A percentile compares a stretch with the other conserved stretches of the same genome.
These are phyloP conservation scores for Sanderia malayensis DNA, from an alignment of 30 jellyfish, hydroid and myxozoan species.

Conservation along the genomic window DNA sequence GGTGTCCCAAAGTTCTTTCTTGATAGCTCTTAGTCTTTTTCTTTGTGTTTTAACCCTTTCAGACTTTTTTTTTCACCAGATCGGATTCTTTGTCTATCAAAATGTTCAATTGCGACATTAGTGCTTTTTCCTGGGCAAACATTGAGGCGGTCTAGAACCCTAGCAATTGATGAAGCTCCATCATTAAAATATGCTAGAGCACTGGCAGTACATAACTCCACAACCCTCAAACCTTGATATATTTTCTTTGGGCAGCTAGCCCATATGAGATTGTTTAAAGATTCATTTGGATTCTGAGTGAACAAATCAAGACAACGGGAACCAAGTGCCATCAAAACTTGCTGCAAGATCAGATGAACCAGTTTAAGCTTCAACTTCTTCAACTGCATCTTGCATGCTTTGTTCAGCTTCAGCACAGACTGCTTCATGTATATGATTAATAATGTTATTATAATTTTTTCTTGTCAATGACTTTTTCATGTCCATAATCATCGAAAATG, in stretches of 20 bases:
- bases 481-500: conserved; percentile 7
- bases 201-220: neutral
- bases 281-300: conserved; percentile 29
- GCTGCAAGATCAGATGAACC: conserved; percentile 3
- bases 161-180: neutral
- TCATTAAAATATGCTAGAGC: neutral
- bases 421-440: conserved; percentile 4
- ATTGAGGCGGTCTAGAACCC: neutral
- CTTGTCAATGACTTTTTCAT: conserved; percentile 12
- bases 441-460: conserved; percentile 1
- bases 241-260: conserved; percentile 4
- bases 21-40: conserved; percentile 30
- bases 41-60: conserved; percentile 9
- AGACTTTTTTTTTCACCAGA: neutral
- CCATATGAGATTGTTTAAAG: conserved; percentile 5
- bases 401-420: conserved; percentile 3
- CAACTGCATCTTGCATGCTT: conserved; percentile 21
- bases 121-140: neutral
- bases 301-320: conserved; percentile 9
- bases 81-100: neutral
- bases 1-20: conserved; percentile 30
- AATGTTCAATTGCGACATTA: neutral
- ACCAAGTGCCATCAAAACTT: conserved; percentile 3
- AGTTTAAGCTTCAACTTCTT: neutral
- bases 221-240: neutral